Percentiles rank a stretch among this genome's conserved stretches.
Conservation (phyloP, 37 sponge, comb jelly and placozoan genomes). For the Crambe crambe region DNA sequence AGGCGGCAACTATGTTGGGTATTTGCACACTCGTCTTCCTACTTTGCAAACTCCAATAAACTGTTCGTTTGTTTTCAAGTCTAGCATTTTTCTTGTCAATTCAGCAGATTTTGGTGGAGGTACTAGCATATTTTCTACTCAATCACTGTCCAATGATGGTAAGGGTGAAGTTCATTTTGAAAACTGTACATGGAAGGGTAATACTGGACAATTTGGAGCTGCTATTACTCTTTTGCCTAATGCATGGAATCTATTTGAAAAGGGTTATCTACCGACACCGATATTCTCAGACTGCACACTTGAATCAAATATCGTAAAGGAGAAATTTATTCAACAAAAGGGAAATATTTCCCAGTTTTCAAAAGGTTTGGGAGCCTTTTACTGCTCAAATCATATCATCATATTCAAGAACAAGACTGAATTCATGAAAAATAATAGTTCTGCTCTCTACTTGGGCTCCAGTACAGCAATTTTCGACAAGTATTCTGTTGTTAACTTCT, state of each 20-base stretch:
- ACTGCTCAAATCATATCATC: background rate
- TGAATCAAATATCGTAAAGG: background rate
- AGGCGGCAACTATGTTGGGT: background rate
- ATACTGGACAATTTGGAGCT: background rate
- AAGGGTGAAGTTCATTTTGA: background rate
- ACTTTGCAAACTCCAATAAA: background rate
- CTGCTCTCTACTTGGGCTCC: slow-evolving; percentile 6
- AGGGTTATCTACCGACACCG: background rate
- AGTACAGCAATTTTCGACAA: background rate
- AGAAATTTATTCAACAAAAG: background rate
- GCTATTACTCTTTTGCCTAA: background rate
- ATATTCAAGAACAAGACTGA: background rate
- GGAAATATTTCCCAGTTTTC: background rate
- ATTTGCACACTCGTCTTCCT: too few relatives aligned
- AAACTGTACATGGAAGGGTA: slow-evolving; percentile 1
- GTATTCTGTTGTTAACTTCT: too few relatives aligned
- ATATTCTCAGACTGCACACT: background rate
- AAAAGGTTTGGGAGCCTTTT: slow-evolving; percentile 3
- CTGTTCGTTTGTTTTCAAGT: background rate
- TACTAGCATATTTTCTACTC: slow-evolving; percentile 7
- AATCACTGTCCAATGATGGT: background rate
- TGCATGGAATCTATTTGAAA: background rate
- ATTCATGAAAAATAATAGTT: background rate
- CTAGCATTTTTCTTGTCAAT: background rate
- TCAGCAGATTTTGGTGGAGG: too few relatives aligned